Evolutionary conservation across 2,113 vertebrate species (phyloP).

Genomic region (Excalfactoria chinensis): DNA sequence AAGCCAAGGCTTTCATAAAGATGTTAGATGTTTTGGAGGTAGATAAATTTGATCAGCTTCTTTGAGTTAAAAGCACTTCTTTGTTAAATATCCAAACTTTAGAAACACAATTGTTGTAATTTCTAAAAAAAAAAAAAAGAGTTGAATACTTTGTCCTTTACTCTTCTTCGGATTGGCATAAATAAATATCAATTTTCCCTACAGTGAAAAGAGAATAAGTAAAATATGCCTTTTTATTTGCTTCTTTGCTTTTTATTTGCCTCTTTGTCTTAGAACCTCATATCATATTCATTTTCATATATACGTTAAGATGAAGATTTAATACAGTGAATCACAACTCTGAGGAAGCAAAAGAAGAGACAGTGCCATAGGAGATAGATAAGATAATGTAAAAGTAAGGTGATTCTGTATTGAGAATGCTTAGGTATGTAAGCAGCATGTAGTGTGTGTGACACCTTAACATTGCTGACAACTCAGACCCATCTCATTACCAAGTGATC

Average conservation of each 20-base stretch:
- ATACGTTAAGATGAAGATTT: not conserved
- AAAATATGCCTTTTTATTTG: not conserved
- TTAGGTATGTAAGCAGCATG: not conserved
- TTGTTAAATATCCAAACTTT: not conserved
- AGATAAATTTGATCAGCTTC: not conserved
- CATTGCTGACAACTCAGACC: fast-evolving
- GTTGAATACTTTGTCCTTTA: not conserved
- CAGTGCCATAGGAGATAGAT: not conserved
- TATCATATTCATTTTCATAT: not conserved
- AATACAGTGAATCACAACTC: not conserved
- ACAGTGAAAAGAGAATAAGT: not conserved
- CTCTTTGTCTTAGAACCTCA: not conserved
- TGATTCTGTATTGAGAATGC: not conserved
- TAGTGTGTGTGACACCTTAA: fast-evolving
- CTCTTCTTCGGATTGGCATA: not conserved
- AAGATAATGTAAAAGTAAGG: not conserved
- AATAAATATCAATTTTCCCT: not conserved
- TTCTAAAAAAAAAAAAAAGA: not conserved
- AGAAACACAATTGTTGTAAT: not conserved
- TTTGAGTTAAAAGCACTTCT: not conserved
- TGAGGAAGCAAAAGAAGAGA: not conserved
- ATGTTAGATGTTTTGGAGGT: not conserved
- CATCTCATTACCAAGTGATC: fast-evolving
- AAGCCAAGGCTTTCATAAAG: constrained; percentile 4
- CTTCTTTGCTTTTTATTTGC: not conserved